Percentiles rank a stretch among this genome's conserved stretches.
Evolutionary conservation across 2,797 vertebrate genomes (phyloP).

Genomic region (Valencia hispanica): DNA sequence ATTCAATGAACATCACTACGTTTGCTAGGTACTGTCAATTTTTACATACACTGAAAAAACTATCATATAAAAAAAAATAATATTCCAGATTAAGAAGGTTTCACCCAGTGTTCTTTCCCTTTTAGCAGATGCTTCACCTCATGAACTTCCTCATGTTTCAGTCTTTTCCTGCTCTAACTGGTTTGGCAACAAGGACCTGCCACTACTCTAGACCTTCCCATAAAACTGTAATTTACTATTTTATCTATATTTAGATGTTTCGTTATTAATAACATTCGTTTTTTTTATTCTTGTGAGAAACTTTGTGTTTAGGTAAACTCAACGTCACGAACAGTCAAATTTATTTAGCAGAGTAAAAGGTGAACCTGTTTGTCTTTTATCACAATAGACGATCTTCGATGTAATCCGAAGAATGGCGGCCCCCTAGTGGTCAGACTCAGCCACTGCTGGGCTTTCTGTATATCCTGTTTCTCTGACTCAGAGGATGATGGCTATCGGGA

Average conservation of each 20-base stretch:
- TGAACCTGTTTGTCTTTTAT: neutral
- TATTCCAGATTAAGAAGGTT: neutral
- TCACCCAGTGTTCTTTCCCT: neutral
- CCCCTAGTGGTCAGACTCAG: conserved; percentile 27
- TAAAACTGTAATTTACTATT: neutral
- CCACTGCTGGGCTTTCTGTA: conserved; percentile 35
- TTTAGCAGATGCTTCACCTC: neutral
- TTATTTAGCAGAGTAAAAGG: neutral
- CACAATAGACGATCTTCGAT: conserved; percentile 6
- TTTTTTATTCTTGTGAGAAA: neutral
- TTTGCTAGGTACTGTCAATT: neutral
- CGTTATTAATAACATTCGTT: neutral
- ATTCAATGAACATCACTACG: neutral
- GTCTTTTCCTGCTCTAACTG: conserved; percentile 24
- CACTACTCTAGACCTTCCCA: neutral
- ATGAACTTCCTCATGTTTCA: conserved; percentile 24
- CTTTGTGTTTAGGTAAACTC: neutral
- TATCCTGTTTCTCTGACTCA: conserved; percentile 78
- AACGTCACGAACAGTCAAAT: no score
- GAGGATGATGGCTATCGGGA: conserved; percentile 51
- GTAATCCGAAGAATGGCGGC: conserved; percentile 23
- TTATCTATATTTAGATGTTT: neutral
- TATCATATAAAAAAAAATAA: neutral
- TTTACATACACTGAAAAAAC: neutral
- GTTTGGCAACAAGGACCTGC: conserved; percentile 21